Percentiles rank a stretch among this genome's conserved stretches.
Conservation (phyloP, 2,888 invertebrate genomes). For the Agriopis aurantiaria region DNA sequence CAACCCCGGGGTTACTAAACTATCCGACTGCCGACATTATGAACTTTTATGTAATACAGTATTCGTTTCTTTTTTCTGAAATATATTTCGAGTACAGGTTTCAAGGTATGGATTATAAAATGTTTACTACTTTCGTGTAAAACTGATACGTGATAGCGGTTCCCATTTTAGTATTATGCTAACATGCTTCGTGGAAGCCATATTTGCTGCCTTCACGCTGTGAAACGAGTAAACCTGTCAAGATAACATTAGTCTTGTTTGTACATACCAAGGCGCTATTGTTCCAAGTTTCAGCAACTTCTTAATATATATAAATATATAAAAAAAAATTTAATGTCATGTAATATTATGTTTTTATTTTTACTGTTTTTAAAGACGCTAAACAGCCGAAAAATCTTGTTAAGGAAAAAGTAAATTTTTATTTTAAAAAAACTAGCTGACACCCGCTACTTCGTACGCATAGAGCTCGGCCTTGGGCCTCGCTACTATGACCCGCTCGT, state of each 20-base stretch:
- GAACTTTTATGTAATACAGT: too few species aligned
- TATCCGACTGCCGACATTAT: too few species aligned
- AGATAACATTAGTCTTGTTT: slow-evolving; percentile 77
- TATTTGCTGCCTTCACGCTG: slow-evolving; percentile 68
- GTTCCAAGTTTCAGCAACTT: slow-evolving; percentile 55
- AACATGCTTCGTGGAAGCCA: slow-evolving; percentile 70
- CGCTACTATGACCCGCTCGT: too few species aligned
- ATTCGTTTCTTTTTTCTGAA: too few species aligned
- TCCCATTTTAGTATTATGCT: slow-evolving; percentile 65
- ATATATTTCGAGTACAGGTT: too few species aligned
- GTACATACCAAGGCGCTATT: slow-evolving; percentile 66
- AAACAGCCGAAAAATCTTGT: not conserved
- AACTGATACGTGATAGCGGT: slow-evolving; percentile 51
- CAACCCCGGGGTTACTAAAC: too few species aligned
- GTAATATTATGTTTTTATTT: slow-evolving; percentile 16
- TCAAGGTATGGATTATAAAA: slow-evolving; percentile 1
- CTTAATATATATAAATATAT: slow-evolving; percentile 12
- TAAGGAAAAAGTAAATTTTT: not conserved
- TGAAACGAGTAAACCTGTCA: slow-evolving; percentile 78
- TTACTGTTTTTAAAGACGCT: not conserved
- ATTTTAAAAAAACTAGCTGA: too few species aligned
- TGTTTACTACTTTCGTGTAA: slow-evolving; percentile 37
- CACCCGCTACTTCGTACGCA: too few species aligned
- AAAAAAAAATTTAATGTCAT: too few species aligned
- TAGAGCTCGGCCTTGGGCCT: too few species aligned